Percentiles rank a stretch among this genome's conserved stretches.
Evolutionary conservation across 2,113 vertebrate species (phyloP).

Genomic region (Caracal caracal): DNA sequence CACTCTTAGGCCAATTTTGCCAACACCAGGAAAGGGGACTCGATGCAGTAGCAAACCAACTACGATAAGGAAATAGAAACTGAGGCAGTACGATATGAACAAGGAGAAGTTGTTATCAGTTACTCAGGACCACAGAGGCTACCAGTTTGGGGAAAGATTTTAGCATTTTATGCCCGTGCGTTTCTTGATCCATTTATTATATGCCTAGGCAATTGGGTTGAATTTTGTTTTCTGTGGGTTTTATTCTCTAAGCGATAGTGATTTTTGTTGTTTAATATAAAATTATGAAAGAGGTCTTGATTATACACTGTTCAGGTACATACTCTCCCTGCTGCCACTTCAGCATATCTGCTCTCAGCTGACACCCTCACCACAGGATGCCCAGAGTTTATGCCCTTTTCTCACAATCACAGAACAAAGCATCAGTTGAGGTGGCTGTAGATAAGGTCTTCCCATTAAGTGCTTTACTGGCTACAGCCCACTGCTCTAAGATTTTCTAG

Average conservation of each 20-base stretch:
- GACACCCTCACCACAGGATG: neutral
- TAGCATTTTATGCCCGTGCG: neutral
- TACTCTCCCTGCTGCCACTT: neutral
- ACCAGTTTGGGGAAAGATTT: neutral
- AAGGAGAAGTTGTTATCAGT: neutral
- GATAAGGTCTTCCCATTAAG: neutral
- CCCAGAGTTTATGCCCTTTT: neutral
- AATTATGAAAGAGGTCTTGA: neutral
- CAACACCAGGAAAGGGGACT: neutral
- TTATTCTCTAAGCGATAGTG: neutral
- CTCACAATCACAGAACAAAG: neutral
- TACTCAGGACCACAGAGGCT: neutral
- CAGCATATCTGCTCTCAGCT: neutral
- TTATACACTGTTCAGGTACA: neutral
- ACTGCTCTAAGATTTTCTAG: neutral
- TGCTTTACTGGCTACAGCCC: neutral
- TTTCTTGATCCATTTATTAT: neutral
- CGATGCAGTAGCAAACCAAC: neutral
- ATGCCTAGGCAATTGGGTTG: neutral
- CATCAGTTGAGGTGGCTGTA: neutral
- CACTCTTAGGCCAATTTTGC: neutral
- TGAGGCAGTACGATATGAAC: neutral
- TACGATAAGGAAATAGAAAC: neutral
- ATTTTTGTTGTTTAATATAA: conserved; percentile 4
- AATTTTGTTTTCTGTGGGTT: neutral